phyloP scores from a whole-genome alignment of 2,113 vertebrate genomes.

The Megaceryle torquata region DNA sequence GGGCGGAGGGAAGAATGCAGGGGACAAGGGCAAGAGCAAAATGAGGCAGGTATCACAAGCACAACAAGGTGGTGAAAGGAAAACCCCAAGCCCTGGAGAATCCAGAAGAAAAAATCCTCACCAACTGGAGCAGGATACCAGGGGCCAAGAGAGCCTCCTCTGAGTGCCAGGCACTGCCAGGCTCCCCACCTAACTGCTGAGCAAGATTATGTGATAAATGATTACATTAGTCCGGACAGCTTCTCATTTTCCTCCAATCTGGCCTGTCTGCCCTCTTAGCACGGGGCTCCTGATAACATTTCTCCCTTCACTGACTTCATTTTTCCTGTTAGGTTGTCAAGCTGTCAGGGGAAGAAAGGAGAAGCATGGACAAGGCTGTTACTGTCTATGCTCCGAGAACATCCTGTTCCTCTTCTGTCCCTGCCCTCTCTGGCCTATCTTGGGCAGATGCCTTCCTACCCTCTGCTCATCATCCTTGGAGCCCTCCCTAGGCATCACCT shows the following conservation, averaged over 20 bases:
- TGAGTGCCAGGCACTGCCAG: slow-evolving; percentile 25
- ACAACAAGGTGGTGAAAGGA: background rate
- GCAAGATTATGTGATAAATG: slow-evolving; percentile 72
- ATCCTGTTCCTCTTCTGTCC: background rate
- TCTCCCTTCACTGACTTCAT: slow-evolving; percentile 69
- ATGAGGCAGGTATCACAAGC: background rate
- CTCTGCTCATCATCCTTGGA: background rate
- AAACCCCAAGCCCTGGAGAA: background rate
- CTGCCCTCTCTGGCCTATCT: background rate
- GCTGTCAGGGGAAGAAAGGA: slow-evolving; percentile 59
- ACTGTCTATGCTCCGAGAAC: background rate
- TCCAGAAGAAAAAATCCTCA: background rate
- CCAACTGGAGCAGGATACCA: background rate
- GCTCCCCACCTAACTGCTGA: slow-evolving; percentile 22
- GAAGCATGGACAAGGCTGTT: slow-evolving; percentile 11
- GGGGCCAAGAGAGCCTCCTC: slow-evolving; percentile 2
- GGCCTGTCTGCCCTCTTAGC: slow-evolving; percentile 74
- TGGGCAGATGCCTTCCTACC: background rate
- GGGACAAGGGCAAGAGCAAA: accelerated
- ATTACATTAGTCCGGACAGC: slow-evolving; percentile 71
- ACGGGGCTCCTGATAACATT: slow-evolving; percentile 70
- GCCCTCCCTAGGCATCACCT: background rate
- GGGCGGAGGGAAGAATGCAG: background rate
- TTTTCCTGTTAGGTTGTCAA: slow-evolving; percentile 70
- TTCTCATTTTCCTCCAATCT: slow-evolving; percentile 74